phyloP scores from a whole-genome alignment of 1,140 invertebrate genomes.

The Drosophila pruinosa region DNA sequence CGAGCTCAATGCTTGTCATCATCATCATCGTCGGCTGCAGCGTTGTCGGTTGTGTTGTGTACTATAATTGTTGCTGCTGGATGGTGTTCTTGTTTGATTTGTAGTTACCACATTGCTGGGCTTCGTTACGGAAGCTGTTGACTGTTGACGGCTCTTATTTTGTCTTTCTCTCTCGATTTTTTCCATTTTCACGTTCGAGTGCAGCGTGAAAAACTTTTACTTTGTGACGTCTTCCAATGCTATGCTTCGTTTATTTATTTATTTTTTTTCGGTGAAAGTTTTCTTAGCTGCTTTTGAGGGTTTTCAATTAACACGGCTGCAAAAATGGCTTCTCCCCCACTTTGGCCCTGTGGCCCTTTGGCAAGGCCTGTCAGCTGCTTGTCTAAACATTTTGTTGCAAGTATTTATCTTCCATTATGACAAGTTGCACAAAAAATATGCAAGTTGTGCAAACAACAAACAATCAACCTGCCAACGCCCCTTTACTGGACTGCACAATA shows the following conservation, averaged over 20 bases:
- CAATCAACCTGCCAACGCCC: conserved; percentile 75
- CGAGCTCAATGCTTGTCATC: conserved; percentile 1
- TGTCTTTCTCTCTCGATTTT: conserved; percentile 19
- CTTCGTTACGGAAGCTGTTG: conserved; percentile 43
- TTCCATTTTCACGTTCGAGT: conserved; percentile 37
- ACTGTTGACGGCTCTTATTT: conserved; percentile 11
- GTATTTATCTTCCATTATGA: conserved; percentile 77
- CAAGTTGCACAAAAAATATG: conserved; percentile 64
- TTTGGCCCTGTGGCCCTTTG: not conserved
- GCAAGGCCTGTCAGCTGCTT: conserved; percentile 18
- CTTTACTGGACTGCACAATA: conserved; percentile 29
- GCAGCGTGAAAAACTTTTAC: conserved; percentile 48
- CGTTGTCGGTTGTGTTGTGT: conserved; percentile 34
- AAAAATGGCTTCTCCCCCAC: not conserved
- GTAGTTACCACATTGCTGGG: conserved; percentile 47
- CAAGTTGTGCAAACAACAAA: conserved; percentile 76
- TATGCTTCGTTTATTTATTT: conserved; percentile 7
- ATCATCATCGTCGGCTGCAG: not conserved
- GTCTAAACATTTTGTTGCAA: conserved; percentile 49
- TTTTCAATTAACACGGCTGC: conserved; percentile 34
- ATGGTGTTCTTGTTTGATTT: conserved; percentile 48
- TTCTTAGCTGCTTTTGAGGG: conserved; percentile 32
- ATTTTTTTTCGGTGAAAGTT: conserved; percentile 37
- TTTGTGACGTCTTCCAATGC: conserved; percentile 30
- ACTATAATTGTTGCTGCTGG: conserved; percentile 26